Base-by-base conservation (phyloP, 2,113 vertebrate species). In the Coturnix japonica region DNA sequence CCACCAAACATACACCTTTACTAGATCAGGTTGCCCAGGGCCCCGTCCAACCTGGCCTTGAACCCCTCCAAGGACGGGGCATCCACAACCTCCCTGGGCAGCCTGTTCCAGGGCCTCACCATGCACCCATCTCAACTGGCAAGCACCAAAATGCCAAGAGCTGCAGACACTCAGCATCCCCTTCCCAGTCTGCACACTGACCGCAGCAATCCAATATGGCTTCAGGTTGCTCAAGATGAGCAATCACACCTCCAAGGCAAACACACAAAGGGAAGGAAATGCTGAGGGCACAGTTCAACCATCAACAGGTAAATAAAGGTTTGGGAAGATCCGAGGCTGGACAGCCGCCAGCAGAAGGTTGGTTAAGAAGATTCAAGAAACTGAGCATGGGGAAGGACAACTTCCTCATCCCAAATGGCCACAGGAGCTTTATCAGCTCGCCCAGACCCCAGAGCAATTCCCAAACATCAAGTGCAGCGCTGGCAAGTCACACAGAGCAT, bases 381-480 rank as follows among this genome's bases (percentile, higher is more conserved):
- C 0, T 0, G 44, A 66, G 41, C 44, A 14, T 0, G 4, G 26
- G 7, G 9, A 37, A 79, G 35, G 39, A 43, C 39, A 49, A 78
- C 77, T 37, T 46, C 71, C 46, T 20, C 89, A 44, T 4, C 43
- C 57, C 49, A 37, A 72, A 46, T 0, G 1, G 65, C 26, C 61
- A 44, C 22, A 20, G 30, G 23, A 70, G 33, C 54, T 20, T 49
- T 22, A 16, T 9, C 60, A 85, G n/a, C 53, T 13, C 12, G 26
- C 25, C 47, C 25, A 69, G 37, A 72, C 43, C 18, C 41, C 33
- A 33, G 10, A 17, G 7, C 25, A 57, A 57, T 30, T 46, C 60
- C 65, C 46, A 69, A 76, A 61, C 1, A 64, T 23, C 6, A 31
- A 66, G 39, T 1, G 1, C 19, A 19, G 51, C 0, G 1, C 20